Base-by-base conservation (phyloP, 2,797 vertebrate species). In the Okamejei kenojei region DNA sequence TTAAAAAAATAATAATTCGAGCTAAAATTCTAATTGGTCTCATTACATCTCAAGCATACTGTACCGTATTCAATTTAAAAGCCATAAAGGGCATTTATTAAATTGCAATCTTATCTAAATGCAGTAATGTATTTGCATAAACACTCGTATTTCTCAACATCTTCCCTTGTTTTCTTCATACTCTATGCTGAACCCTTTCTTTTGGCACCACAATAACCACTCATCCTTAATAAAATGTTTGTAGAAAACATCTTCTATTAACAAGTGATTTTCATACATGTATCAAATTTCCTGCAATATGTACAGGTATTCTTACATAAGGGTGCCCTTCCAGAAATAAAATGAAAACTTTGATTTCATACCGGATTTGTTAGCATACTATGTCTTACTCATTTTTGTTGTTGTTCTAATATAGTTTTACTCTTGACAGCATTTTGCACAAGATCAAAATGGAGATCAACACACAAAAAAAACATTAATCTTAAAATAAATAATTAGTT, bases 41-140 rank as follows among this genome's bases (percentile, higher is more conserved):
- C 71, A 92, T 92, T 92, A 92, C 73, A 76, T 92, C 38, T 73
- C 71, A 92, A 74, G 90, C 76, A 76, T 29, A 76, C 90, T 45
- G 45, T 45, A 45, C 45, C 84, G 35, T 13, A 76, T 74, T 38
- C 35, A 54, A 71, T 92, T 74, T 76, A 92, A 92, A 74, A 74
- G 11, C 38, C 84, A 54, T n/a, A 7, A 45, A 45, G 38, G 54
- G 19, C 15, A 73, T 54, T 45, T 73, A 38, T 13, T 74, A 91
- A 91, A 91, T 91, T 91, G 45, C 68, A 74, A 35, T 74, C 10
- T 45, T 45, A 54, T 73, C 71, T 54, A 19, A 92, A 76, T 73
- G 90, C 15, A 45, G 90, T 17, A 38, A 92, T 58, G 6, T 17
- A 58, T 45, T 35, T 45, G 68, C 35, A 54, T 29, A 76, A 5